Evolutionary conservation across 2,797 vertebrate genomes (phyloP), one percentile per base, ranked within the genome.

Genomic region (Hippopotamyrus pictus): DNA sequence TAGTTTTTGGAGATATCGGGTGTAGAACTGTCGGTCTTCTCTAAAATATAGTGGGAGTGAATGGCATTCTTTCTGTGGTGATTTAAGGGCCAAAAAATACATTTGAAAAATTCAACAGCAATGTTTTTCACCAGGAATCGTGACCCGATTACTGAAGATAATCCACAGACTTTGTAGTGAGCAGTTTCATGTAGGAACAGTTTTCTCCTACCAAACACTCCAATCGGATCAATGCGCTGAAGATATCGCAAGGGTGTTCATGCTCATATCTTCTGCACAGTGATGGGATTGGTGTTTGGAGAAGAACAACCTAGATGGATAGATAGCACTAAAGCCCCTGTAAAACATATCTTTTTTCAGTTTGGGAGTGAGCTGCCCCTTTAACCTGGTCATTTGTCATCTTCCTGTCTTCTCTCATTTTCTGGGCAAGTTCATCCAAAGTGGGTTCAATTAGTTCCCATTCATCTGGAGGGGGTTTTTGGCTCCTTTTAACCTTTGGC

Each of bases 401-500:
- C 62, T 83, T 48, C 76, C 41, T 1, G 9, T 5, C 99, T 96
- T 99, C 98, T 91, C 98, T 97, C 98, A 99, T 99, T 93, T 99
- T 99, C 94, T 99, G 98, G 92, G 99, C 99, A 92, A 99, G 93
- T 92, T 99, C 98, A 59, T 99, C 98, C 91, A 99, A 91, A 0
- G 98, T 99, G 1, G 99, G 99, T 90, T 99, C 98, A 0, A 99
- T 99, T 2, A 99, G 95, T 92, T 99, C 99, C 99, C 98, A 99
- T 1, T 98, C 99, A 65, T 99, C 99, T 0, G 99, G 99, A 0
- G 99, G 98, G 0, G 98, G 97, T 91, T 99, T 99, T 89, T 97
- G 95, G 95, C 99, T 99, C 89, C 98, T 97, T 93, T 99, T 99
- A 4, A 99, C 98, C 92, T 99, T 99, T 0, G 99, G 99, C 98